Evolutionary conservation across 2,113 vertebrate genomes (phyloP), one percentile per base, ranked within the genome.

Genomic region (Desmodus rotundus): DNA sequence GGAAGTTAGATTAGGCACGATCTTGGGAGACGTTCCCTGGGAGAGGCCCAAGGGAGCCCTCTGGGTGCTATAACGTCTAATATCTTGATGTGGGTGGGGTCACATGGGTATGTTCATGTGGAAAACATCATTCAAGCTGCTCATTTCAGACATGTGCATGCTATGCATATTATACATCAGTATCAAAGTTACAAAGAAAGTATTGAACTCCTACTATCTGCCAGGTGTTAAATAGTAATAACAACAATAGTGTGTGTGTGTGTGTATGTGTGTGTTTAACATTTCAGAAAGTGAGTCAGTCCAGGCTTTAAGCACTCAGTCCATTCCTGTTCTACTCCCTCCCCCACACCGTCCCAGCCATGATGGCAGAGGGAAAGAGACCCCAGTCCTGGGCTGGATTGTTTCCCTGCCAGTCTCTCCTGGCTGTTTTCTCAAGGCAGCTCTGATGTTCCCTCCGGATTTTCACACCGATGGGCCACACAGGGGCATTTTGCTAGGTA

Each of bases 111-210:
- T 72, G 52, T 67, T 65, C 65, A 45, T 63, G 52, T 73, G 67
- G 67, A 72, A 97, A 88, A 52, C 73, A 72, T 61, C 68, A 50
- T 81, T 70, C 70, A 76, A 58, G 38, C 38, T 89, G 67, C 36
- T 89, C 52, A 7, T 70, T 88, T 93, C 61, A 67, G 36, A 83
- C 19, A 20, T 38, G 36, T 20, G 50, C 33, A 45, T 61, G 38
- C 70, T 36, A 63, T 31, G 58, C n/a, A 54, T 12, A 8, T n/a
- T 52, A 15, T 4, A 68, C 2, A 28, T 68, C 17, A n/a, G 19
- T 72, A 72, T 20, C 74, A 56, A 84, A 45, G 24, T 38, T 52
- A 63, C 26, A 22, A 56, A 89, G 74, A 82, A 15, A 12, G 24
- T 54, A 89, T 13, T 43, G 36, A 19, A 12, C 17, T 83, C 38